Percentiles rank a stretch among this genome's conserved stretches.
Conservation (phyloP, 2,113 vertebrate genomes). For the Ovibos moschatus region DNA sequence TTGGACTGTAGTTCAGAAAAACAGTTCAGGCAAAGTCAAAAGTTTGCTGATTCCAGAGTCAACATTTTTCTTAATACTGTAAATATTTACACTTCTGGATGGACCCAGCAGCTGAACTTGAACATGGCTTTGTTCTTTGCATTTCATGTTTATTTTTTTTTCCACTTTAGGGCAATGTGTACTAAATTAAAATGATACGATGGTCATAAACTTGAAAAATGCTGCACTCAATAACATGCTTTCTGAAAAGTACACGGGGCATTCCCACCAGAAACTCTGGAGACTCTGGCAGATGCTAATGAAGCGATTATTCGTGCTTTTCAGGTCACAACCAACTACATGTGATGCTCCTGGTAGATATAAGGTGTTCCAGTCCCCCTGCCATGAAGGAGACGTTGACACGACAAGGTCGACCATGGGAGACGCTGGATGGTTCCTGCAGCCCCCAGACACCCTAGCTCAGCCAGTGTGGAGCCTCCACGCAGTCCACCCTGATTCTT, state of each 20-base stretch:
- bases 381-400: accelerated
- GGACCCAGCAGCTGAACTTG: background rate
- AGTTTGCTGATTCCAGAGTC: slow-evolving; percentile 20
- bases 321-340: background rate
- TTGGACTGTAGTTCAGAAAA: background rate
- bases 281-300: background rate
- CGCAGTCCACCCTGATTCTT: accelerated
- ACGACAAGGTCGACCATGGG: accelerated
- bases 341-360: accelerated
- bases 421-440: background rate
- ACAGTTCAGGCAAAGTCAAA: slow-evolving; percentile 10
- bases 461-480: background rate
- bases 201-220: background rate
- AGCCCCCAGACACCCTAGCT: background rate
- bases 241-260: background rate
- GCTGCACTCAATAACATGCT: background rate
- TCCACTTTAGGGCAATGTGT: background rate
- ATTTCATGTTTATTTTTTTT: background rate
- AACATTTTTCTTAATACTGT: slow-evolving; percentile 38
- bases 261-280: too few species aligned
- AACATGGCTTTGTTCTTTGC: slow-evolving; percentile 37
- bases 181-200: background rate
- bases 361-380: accelerated
- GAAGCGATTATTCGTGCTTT: accelerated
- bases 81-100: slow-evolving; percentile 39